Evolutionary conservation across 2,797 vertebrate species (phyloP), one percentile per base, ranked within the genome.

Genomic region (Sebastes nivosus): DNA sequence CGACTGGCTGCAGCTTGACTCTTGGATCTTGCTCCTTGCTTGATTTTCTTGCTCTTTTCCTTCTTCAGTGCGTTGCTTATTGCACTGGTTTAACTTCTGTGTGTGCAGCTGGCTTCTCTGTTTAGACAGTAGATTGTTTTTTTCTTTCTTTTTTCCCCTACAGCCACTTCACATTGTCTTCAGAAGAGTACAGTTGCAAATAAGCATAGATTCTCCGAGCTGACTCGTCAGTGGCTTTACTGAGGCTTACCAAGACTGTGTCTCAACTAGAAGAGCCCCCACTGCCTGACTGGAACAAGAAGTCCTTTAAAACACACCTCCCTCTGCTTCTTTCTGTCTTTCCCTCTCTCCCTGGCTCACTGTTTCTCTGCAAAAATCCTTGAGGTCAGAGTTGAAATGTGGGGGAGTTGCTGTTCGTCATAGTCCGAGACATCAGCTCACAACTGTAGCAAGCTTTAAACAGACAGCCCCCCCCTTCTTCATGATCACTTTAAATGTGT

Each of bases 1-100:
- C 7, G 29, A 30, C 84, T 86, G 89, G 89, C 90, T 92, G 92
- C 94, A 92, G 91, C 92, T 91, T 87, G 83, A 85, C 87, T 81
- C 72, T 78, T 76, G 24, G 50, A 66, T 79, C 63, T 67, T 25
- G 24, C 13, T 71, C 22, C 71, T 85, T 32, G 24, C 29, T 64
- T 67, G 20, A 16, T 66, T 67, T 67, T 71, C 2, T 46, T 22
- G 4, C 34, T 38, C 34, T 75, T 60, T 66, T 25, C 52, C 27
- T 71, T 73, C 55, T 70, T 80, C 72, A 58, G 32, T 54, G 58
- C 68, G 77, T 59, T 38, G n/a, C 55, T 72, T 76, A 27, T 67
- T 88, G 67, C 73, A 63, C 55, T 75, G 25, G 16, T 72, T n/a
- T 50, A 25, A 67, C 59, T 78, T 82, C 57, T 80, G 34, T 64